Evolutionary conservation across 2,797 vertebrate species (phyloP).

Genomic region (Coregonus suidteri): DNA sequence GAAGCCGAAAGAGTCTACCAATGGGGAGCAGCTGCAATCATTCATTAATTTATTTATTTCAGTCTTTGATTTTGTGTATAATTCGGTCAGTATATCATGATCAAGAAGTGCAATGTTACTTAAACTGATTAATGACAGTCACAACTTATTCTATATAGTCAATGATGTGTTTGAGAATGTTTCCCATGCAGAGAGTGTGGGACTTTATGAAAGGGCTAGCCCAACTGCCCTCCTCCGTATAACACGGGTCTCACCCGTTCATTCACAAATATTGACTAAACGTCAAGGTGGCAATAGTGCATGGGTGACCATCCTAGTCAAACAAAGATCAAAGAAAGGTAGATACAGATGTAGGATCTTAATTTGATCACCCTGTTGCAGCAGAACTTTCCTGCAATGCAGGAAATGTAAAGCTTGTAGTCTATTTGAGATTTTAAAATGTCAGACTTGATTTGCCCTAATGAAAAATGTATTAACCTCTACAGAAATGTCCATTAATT

Average conservation of each 20-base stretch:
- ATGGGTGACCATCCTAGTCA: not conserved
- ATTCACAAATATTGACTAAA: constrained; percentile 16
- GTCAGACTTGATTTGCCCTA: too few relatives aligned
- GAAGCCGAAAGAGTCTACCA: not conserved
- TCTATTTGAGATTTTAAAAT: too few relatives aligned
- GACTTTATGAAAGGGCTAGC: constrained; percentile 1
- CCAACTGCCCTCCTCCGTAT: not conserved
- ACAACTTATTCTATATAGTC: not conserved
- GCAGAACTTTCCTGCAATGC: too few relatives aligned
- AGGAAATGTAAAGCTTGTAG: too few relatives aligned
- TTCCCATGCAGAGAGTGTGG: not conserved
- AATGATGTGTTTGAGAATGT: not conserved
- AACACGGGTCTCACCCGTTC: not conserved
- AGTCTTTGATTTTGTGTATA: not conserved
- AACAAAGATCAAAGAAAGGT: not conserved
- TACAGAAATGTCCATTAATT: too few relatives aligned
- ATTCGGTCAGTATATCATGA: not conserved
- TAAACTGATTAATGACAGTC: not conserved
- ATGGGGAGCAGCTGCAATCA: not conserved
- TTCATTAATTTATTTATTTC: not conserved
- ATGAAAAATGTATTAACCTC: too few relatives aligned
- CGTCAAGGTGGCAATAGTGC: not conserved
- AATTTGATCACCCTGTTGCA: too few relatives aligned
- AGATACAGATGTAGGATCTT: not conserved
- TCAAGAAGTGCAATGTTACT: not conserved